These are phyloP conservation scores for Aculops lycopersici DNA, from an alignment of 1,140 invertebrate species.

Conservation along the genomic window DNA sequence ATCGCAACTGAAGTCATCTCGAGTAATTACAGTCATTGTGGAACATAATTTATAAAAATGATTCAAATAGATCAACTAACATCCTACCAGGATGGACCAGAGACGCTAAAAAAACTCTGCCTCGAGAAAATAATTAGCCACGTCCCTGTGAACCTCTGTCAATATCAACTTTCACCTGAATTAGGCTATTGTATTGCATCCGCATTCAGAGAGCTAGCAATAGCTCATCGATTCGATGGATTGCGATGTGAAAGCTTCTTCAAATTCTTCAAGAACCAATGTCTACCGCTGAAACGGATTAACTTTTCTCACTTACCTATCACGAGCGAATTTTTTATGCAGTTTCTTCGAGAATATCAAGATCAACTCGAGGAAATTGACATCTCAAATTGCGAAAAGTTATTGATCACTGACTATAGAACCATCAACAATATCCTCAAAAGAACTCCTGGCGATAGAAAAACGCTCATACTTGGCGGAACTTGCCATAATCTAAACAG, in stretches of 20 bases:
- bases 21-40: no score
- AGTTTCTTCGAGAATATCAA: slow-evolving; percentile 2
- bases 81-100: slow-evolving; percentile 2
- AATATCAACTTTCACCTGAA: slow-evolving; percentile 2
- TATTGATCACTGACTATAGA: not conserved
- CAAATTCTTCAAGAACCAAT: slow-evolving; percentile 1
- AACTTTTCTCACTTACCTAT: slow-evolving; percentile 4
- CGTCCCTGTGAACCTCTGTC: not conserved
- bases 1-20: no score
- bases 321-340: slow-evolving; percentile 2
- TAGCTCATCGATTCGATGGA: not conserved
- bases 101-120: slow-evolving; percentile 1
- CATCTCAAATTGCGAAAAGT: slow-evolving; percentile 2
- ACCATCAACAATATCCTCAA: not conserved
- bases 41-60: no score
- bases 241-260: not conserved
- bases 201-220: slow-evolving; percentile 1
- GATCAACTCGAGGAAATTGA: slow-evolving; percentile 1
- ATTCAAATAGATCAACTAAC: no score
- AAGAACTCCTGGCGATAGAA: not conserved
- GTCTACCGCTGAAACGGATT: not conserved
- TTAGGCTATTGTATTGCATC: slow-evolving; percentile 3
- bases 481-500: not conserved
- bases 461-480: not conserved
- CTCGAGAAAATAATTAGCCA: slow-evolving; percentile 3